Percentiles rank a stretch among this genome's conserved stretches.
phyloP scores from a whole-genome alignment of 2,113 vertebrate species.

The Vidua chalybeata region DNA sequence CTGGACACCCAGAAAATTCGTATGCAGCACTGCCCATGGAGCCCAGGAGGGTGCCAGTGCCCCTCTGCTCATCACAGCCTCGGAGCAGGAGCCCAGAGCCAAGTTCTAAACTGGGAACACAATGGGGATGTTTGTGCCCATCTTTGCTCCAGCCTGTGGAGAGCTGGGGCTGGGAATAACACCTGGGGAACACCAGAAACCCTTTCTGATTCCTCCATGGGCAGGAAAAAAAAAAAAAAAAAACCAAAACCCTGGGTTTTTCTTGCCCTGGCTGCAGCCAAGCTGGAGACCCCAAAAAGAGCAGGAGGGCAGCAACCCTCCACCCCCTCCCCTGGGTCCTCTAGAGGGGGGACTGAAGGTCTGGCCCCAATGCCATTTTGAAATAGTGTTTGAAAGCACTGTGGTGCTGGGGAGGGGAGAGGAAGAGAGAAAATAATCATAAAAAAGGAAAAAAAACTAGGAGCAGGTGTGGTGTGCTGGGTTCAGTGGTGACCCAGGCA shows the following conservation, averaged over 20 bases:
- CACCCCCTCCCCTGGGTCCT: accelerated
- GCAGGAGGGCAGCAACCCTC: neutral
- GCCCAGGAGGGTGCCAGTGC: neutral
- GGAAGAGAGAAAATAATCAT: neutral
- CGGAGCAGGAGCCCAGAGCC: neutral
- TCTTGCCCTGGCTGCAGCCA: neutral
- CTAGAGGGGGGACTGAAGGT: neutral
- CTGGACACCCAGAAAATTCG: neutral
- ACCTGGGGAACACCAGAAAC: neutral
- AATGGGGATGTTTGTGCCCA: neutral
- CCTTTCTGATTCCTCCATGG: accelerated
- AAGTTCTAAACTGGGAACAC: neutral
- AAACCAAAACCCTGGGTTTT: neutral
- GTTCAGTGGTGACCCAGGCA: neutral
- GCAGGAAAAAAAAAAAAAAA: too few species aligned
- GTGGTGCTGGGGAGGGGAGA: accelerated
- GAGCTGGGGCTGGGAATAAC: neutral
- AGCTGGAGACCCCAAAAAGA: neutral
- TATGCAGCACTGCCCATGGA: neutral
- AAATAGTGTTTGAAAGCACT: neutral
- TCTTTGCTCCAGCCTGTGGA: neutral
- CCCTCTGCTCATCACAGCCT: neutral
- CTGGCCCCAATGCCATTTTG: neutral
- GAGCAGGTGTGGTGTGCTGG: neutral
- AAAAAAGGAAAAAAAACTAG: neutral